Evolutionary conservation across 2,888 invertebrate species (phyloP).

Genomic region (Drosophila lutescens): DNA sequence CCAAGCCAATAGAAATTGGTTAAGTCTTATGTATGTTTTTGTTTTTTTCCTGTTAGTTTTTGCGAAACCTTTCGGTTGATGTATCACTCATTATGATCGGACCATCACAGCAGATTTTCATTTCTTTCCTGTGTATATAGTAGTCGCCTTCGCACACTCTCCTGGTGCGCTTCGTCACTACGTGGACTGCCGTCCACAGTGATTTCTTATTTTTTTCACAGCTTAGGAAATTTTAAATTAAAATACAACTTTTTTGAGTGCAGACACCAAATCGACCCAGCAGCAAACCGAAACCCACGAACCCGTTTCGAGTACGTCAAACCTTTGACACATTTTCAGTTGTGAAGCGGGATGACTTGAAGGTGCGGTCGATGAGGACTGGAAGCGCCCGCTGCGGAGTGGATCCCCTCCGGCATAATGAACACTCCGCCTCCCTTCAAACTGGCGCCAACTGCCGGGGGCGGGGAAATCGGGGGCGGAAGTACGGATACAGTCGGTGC

Average conservation of each 20-base stretch:
- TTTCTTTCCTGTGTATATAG: too few species aligned
- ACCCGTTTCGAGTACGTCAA: slow-evolving; percentile 28
- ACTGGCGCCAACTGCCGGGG: neutral
- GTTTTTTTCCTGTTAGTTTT: too few species aligned
- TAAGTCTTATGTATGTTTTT: too few species aligned
- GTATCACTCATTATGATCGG: too few species aligned
- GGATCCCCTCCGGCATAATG: slow-evolving; percentile 16
- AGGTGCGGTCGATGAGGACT: slow-evolving; percentile 31
- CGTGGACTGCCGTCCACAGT: too few species aligned
- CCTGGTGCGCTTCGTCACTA: too few species aligned
- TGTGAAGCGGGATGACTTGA: slow-evolving; percentile 38
- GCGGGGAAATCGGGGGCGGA: neutral
- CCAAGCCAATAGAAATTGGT: too few species aligned
- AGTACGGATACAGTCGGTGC: slow-evolving; percentile 5
- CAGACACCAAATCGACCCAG: slow-evolving; percentile 14
- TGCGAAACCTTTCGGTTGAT: too few species aligned
- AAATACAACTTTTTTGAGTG: neutral
- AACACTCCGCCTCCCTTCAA: slow-evolving; percentile 3
- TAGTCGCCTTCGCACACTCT: too few species aligned
- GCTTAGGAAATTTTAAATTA: neutral
- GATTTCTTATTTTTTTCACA: too few species aligned
- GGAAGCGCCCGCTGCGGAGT: slow-evolving; percentile 1
- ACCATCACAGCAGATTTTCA: too few species aligned
- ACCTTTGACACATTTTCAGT: slow-evolving; percentile 30
- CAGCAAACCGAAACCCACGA: slow-evolving; percentile 13